Base-by-base conservation (phyloP, 1,140 invertebrate species). In the Pseudomyrmex pallidus region DNA sequence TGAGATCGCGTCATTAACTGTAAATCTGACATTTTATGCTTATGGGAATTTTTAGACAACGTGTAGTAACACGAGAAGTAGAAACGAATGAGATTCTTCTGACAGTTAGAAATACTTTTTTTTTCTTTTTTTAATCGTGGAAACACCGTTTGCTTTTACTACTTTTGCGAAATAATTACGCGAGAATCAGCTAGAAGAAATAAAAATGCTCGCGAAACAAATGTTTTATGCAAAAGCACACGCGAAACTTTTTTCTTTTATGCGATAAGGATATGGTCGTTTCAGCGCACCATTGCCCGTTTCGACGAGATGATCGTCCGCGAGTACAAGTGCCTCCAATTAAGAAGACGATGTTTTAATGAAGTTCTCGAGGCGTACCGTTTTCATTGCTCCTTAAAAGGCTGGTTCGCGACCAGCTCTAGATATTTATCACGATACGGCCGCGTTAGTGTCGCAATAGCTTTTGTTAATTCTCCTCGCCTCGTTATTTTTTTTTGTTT, bases 311-410 rank as follows among this genome's bases (percentile, higher is more conserved):
- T 78, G 54, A 78, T 62, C 13, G 13, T 20, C 4, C 17, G 68
- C 17, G 44, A 80, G 63, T 74, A 64, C 78, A 64, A 63, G 67
- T 74, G 70, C 57, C 25, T 74, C 59, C 44, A 82, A 82, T 82
- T 82, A 82, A 74, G 48, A 74, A 74, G 50, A 52, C 68, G 59
- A 74, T 80, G 76, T 80, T 82, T 82, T 82, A 82, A 82, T 82
- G 67, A 74, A 64, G 5, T 52, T 82, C 10, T 44, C 35, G 35
- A 52, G 62, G 57, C 68, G 50, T 63, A 74, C 50, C 48, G 78
- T 64, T 78, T 59, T 78, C 54, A 57, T 59, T 48, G 64, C 66
- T 20, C n/a, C 46, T 80, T 70, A 80, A 72, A 80, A 46, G 8
- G 22, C 22, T 46, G 78, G 46, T 13, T 74, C n/a, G 57, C 57